Percentiles rank a stretch among this genome's conserved stretches.
Conservation (phyloP, 2,888 invertebrate genomes). For the Chrysodeixis includens region DNA sequence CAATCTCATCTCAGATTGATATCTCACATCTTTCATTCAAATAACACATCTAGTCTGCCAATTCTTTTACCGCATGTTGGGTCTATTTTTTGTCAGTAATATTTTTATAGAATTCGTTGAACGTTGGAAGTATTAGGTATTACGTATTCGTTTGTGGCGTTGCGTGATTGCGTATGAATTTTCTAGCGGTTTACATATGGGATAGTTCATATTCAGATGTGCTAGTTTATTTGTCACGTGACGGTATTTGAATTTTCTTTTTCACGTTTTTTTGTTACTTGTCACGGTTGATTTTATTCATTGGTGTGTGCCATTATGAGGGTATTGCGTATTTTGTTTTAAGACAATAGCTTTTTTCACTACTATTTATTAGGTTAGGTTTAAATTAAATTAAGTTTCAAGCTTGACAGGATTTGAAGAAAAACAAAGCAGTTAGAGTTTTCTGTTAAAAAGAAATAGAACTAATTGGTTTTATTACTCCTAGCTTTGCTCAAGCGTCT, state of each 20-base stretch:
- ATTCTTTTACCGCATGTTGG: conserved; percentile 15
- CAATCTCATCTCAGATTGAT: conserved; percentile 34
- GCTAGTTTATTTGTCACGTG: not conserved
- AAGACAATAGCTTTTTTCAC: too few relatives aligned
- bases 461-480: too few relatives aligned
- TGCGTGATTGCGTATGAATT: conserved; percentile 10
- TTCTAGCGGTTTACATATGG: conserved; percentile 10
- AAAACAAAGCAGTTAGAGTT: too few relatives aligned
- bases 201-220: conserved; percentile 3
- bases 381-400: too few relatives aligned
- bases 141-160: not conserved
- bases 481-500: too few relatives aligned
- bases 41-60: too few relatives aligned
- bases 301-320: not conserved
- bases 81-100: conserved; percentile 44
- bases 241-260: not conserved
- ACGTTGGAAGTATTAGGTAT: conserved; percentile 19
- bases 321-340: not conserved
- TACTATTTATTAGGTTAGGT: too few relatives aligned
- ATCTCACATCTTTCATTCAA: conserved; percentile 27
- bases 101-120: conserved; percentile 43
- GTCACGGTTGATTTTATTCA: not conserved
- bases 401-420: too few relatives aligned
- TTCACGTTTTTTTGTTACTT: not conserved
- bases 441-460: too few relatives aligned